These are phyloP conservation scores for Spodoptera litura DNA, from an alignment of 1,140 invertebrate genomes.

Conservation along the genomic window DNA sequence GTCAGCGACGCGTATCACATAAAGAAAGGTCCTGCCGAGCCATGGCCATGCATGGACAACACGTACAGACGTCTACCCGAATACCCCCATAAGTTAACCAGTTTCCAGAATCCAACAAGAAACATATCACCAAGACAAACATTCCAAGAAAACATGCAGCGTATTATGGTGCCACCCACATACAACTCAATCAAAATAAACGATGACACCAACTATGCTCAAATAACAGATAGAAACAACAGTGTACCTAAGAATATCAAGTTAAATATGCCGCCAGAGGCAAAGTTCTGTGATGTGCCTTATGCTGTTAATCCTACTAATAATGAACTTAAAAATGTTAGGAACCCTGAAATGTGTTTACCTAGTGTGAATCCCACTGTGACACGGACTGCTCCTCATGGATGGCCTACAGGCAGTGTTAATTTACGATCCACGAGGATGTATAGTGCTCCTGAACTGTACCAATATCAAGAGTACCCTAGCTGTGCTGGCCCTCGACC, in stretches of 20 bases:
- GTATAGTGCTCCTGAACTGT: conserved; percentile 72
- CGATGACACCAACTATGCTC: conserved; percentile 66
- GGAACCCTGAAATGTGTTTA: conserved; percentile 69
- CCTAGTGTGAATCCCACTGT: conserved; percentile 66
- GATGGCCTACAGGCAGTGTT: conserved; percentile 66
- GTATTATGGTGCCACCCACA: conserved; percentile 79
- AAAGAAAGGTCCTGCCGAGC: conserved; percentile 69
- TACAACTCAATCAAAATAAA: conserved; percentile 70
- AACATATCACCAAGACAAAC: conserved; percentile 85
- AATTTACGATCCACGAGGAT: conserved; percentile 66
- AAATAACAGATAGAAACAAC: conserved; percentile 54
- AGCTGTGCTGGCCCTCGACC: conserved; percentile 68
- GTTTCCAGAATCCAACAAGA: conserved; percentile 72
- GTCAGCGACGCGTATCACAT: conserved; percentile 63
- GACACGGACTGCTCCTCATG: conserved; percentile 63
- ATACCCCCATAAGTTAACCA: conserved; percentile 70
- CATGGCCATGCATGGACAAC: conserved; percentile 70
- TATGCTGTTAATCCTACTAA: conserved; percentile 73
- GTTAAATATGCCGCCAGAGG: conserved; percentile 68
- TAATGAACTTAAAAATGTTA: conserved; percentile 76
- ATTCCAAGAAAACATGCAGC: conserved; percentile 85
- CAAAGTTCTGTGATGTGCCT: conserved; percentile 84
- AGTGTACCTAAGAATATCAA: conserved; percentile 69
- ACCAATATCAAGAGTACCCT: conserved; percentile 75
- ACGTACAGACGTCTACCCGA: conserved; percentile 70